Base-by-base conservation (phyloP, 2,888 invertebrate species). In the Cephus pygmeus region DNA sequence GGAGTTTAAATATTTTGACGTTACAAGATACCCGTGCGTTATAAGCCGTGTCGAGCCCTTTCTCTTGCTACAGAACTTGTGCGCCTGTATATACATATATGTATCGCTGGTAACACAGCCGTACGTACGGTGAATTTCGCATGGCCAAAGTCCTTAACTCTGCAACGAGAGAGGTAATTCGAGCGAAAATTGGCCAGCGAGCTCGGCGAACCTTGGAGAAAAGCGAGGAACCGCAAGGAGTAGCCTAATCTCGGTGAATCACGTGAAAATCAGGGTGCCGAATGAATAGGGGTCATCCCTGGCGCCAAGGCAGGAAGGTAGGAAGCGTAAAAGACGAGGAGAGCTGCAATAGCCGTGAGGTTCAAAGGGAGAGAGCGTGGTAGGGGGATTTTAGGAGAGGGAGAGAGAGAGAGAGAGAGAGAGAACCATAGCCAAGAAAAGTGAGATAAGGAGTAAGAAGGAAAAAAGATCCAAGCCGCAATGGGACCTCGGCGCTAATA, bases 401-500 rank as follows among this genome's bases (percentile, higher is more conserved):
- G 76, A 30, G n/a, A 68, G 73, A 68, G 71, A 73, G 75, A 73
- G 40, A 23, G 77, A 73, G 75, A 76, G 76, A 73, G 34, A 73
- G 33, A 12, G 12, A 35, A 12, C 12, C 35, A 30, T n/a, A 74
- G 34, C 69, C 34, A 56, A 77, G 68, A n/a, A 15, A 71, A 76
- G 68, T 69, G 30, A 40, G 33, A 69, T 34, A 69, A 69, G 69
- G 33, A 77, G 9, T 23, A 31, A 40, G 23, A 78, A 77, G 75
- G 77, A 79, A 79, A 80, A 75, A 80, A 76, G 69, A 73, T 68
- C 33, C 74, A 69, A 73, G 75, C 69, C 73, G 56, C 56, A 56
- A 56, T 56, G 78, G 77, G 78, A 78, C 81, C 81, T 80, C 79
- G 79, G 81, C 75, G 81, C 81, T 83, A 83, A 83, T 83, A 83